Conservation (phyloP, 2,113 vertebrate genomes). For the Scomber scombrus region DNA sequence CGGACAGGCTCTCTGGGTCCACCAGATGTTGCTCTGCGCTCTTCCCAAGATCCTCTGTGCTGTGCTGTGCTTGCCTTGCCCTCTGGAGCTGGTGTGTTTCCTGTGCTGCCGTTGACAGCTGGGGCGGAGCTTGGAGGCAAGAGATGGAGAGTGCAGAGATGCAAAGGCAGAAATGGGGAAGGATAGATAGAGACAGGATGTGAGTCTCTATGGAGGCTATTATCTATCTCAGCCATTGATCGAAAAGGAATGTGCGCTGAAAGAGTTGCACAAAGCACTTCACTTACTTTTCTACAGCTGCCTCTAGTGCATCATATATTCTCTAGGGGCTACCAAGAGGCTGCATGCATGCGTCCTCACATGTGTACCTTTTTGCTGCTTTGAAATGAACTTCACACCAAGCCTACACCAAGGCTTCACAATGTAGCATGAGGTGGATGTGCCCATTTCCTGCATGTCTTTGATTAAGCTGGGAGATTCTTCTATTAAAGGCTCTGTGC, state of each 20-base stretch:
- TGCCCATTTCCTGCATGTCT: conserved; percentile 47
- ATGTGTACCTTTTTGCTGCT: neutral
- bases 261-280: conserved; percentile 52
- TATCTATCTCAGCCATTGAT: conserved; percentile 71
- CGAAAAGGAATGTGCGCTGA: conserved; percentile 35
- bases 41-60: conserved; percentile 44
- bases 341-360: conserved; percentile 12
- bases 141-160: conserved; percentile 19
- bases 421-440: conserved; percentile 11
- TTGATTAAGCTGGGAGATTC: conserved; percentile 63
- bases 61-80: conserved; percentile 28
- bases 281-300: conserved; percentile 43
- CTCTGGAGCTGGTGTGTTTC: conserved; percentile 46
- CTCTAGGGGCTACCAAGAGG: conserved; percentile 26
- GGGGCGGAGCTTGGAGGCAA: conserved; percentile 20
- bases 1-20: conserved; percentile 20
- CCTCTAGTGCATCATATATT: conserved; percentile 41
- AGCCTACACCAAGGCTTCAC: conserved; percentile 13
- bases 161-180: conserved; percentile 34
- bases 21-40: conserved; percentile 56
- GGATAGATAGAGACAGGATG: conserved; percentile 38
- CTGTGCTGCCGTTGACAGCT: conserved; percentile 25
- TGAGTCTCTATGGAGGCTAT: conserved; percentile 53
- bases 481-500: conserved; percentile 62
- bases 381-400: conserved; percentile 43